A percentile compares a stretch with the other conserved stretches of the same genome.
phyloP scores from a whole-genome alignment of 23 tunicate species.

The Halocynthia roretzi region DNA sequence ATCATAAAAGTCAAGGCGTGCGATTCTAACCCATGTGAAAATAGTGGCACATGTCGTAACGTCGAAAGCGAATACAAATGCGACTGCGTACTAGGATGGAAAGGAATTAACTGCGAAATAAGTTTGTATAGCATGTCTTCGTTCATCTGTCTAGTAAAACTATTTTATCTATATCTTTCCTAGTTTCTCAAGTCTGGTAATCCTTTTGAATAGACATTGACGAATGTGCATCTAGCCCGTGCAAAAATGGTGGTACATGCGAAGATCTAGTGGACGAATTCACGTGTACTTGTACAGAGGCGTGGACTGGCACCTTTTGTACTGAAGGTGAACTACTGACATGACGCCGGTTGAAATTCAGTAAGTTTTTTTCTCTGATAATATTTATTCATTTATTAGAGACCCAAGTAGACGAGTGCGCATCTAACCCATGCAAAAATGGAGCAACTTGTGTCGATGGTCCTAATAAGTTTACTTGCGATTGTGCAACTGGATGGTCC shows the following conservation, averaged over 20 bases:
- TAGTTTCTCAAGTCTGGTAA: no score
- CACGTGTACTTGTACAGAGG: conserved; percentile 1
- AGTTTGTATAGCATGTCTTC: conserved; percentile 13
- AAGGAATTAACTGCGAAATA: conserved; percentile 39
- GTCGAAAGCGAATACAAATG: conserved; percentile 12
- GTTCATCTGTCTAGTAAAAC: background rate
- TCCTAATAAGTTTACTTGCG: conserved; percentile 33
- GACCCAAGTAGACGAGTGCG: conserved; percentile 23
- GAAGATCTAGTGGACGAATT: conserved; percentile 1
- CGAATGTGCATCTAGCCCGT: conserved; percentile 17
- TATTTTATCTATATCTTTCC: no score
- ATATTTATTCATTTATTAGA: no score
- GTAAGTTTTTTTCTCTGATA: background rate
- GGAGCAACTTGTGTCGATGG: conserved; percentile 53
- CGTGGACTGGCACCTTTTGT: conserved; percentile 11
- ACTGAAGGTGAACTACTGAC: background rate
- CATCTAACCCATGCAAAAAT: conserved; percentile 53
- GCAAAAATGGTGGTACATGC: conserved; percentile 20
- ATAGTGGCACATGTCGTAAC: conserved; percentile 22
- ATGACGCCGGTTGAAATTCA: background rate
- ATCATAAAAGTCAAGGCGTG: conserved; percentile 24
- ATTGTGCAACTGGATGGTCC: conserved; percentile 59
- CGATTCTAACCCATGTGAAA: conserved; percentile 27
- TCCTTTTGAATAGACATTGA: background rate
- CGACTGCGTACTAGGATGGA: conserved; percentile 12